Percentiles rank a stretch among this genome's conserved stretches.
Evolutionary conservation across 2,797 vertebrate genomes (phyloP).

Genomic region (Acrocephalus scirpaceus): DNA sequence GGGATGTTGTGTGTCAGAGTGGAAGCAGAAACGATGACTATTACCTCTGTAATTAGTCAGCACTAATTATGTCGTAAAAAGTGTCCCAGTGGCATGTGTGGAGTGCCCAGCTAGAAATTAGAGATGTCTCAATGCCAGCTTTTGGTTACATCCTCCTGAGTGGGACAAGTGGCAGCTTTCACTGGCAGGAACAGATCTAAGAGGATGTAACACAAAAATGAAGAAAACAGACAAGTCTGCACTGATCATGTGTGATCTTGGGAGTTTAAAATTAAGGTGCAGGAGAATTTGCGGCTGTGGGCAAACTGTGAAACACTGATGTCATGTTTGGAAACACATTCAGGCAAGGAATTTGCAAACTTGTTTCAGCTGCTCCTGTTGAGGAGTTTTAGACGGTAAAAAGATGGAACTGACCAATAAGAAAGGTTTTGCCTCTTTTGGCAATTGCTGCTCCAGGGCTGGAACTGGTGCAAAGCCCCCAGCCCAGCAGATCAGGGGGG

Average conservation of each 20-base stretch:
- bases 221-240: background rate
- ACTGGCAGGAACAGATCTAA: background rate
- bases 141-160: background rate
- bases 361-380: background rate
- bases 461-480: background rate
- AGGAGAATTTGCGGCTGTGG: background rate
- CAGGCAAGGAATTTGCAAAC: background rate
- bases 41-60: background rate
- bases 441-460: background rate
- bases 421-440: background rate
- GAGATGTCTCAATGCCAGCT: background rate
- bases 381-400: background rate
- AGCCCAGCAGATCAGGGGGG: background rate
- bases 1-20: background rate
- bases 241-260: background rate
- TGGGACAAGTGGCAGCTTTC: background rate
- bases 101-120: background rate
- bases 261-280: background rate
- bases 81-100: background rate
- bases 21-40: background rate
- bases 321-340: background rate
- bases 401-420: background rate
- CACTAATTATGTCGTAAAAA: background rate
- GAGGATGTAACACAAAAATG: background rate
- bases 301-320: background rate